Conservation (phyloP, 2,113 vertebrate species). For the Chaetodon auriga region DNA sequence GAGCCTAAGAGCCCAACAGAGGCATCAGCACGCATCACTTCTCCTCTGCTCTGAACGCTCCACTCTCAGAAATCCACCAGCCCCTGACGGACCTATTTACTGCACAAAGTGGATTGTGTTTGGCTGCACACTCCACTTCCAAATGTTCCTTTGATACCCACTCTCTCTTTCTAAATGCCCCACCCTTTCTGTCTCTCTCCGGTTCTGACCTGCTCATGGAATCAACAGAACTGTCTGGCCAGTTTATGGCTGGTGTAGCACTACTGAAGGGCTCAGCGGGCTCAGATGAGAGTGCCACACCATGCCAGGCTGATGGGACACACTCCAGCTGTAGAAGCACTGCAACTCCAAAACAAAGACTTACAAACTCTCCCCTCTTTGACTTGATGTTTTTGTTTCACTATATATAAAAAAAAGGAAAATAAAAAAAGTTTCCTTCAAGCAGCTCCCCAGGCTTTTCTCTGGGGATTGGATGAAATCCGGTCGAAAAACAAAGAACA, state of each 20-base stretch:
- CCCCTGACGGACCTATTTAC: slow-evolving; percentile 79
- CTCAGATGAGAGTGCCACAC: slow-evolving; percentile 52
- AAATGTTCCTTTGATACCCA: slow-evolving; percentile 76
- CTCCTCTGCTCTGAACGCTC: slow-evolving; percentile 58
- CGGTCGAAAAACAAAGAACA: slow-evolving; percentile 63
- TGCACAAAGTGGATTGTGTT: slow-evolving; percentile 73
- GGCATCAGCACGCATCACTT: slow-evolving; percentile 77
- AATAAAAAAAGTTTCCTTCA: slow-evolving; percentile 57
- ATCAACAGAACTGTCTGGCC: slow-evolving; percentile 50
- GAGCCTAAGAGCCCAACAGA: slow-evolving; percentile 64
- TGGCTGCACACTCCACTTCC: slow-evolving; percentile 67
- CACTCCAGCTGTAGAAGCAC: slow-evolving; percentile 54
- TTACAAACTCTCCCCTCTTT: slow-evolving; percentile 64
- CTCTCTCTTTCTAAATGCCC: slow-evolving; percentile 29
- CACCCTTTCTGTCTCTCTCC: slow-evolving; percentile 29
- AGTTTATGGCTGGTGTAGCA: slow-evolving; percentile 37
- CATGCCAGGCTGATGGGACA: slow-evolving; percentile 60
- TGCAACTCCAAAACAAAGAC: slow-evolving; percentile 68
- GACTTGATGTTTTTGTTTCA: slow-evolving; percentile 61
- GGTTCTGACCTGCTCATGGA: slow-evolving; percentile 51
- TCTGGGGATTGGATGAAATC: slow-evolving; percentile 68
- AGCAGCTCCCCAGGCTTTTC: slow-evolving; percentile 64
- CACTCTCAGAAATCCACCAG: slow-evolving; percentile 69
- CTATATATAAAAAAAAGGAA: neutral
- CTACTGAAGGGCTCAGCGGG: slow-evolving; percentile 53